Evolutionary conservation across 1,140 invertebrate genomes (phyloP).

Genomic region (Trichoplusia ni): DNA sequence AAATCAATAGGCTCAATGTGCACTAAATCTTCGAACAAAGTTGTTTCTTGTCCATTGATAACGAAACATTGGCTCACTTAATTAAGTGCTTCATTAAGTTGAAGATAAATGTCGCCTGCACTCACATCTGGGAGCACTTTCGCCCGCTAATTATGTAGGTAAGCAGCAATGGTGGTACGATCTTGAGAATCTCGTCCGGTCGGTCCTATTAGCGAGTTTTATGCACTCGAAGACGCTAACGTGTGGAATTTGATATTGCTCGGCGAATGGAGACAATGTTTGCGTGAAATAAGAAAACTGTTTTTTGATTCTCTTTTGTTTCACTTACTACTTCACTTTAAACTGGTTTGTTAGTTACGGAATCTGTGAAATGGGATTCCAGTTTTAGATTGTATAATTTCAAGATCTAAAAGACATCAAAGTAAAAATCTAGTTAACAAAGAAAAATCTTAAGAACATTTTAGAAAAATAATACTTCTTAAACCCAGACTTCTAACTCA

Average conservation of each 20-base stretch:
- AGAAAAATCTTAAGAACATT: too few relatives aligned
- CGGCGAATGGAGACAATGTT: not conserved
- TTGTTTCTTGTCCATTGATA: not conserved
- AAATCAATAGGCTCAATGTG: not conserved
- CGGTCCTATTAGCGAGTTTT: constrained; percentile 10
- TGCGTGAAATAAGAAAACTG: too few relatives aligned
- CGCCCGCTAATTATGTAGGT: constrained; percentile 46
- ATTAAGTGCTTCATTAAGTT: constrained; percentile 31
- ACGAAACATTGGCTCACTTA: not conserved
- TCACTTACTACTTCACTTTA: too few relatives aligned
- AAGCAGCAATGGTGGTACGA: constrained; percentile 33
- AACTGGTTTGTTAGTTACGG: too few relatives aligned
- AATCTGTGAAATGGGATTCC: too few relatives aligned
- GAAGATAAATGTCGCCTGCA: constrained; percentile 34
- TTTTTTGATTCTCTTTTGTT: not conserved
- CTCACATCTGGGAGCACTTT: constrained; percentile 47
- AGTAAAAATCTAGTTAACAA: too few relatives aligned
- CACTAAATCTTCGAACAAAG: not conserved
- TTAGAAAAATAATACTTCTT: too few relatives aligned
- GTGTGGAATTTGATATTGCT: constrained; percentile 3
- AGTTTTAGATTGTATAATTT: too few relatives aligned
- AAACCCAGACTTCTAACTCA: too few relatives aligned
- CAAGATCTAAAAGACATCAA: too few relatives aligned
- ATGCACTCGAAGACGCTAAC: constrained; percentile 3
- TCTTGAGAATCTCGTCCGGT: constrained; percentile 32